Base-by-base conservation (phyloP, 2,113 vertebrate species). In the Proterorhinus semilunaris region DNA sequence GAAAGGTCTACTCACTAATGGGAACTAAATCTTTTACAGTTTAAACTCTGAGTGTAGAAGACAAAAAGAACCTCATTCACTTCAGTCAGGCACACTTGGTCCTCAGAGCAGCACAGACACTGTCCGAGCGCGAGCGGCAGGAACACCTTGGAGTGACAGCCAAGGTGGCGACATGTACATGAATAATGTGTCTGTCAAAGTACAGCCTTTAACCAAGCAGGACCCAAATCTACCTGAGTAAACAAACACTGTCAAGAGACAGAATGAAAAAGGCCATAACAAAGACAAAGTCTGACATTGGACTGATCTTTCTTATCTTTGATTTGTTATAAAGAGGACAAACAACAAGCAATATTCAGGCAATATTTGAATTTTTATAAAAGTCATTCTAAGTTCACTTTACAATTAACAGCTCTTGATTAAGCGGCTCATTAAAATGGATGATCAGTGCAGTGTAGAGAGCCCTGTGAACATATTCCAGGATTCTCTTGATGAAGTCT, bases 381-480 rank as follows among this genome's bases (percentile, higher is more conserved):
- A 11, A 50, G 10, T 16, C 4, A 44, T 5, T 50, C 47, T 73
- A 17, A 16, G 51, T 64, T 46, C 65, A 63, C 68, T 45, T 50
- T 2, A 72, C 4, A 1, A 55, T 68, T 68, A 73, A 54, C 17
- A 45, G 69, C 44, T n/a, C 2, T 13, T 36, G 58, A 67, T 73
- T 12, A 79, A 67, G n/a, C 49, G 52, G 7, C 53, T 75, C 61
- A 82, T 83, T 77, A 75, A 81, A 78, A 84, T 65, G 46, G 57
- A 69, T 79, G 73, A 79, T 73, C 73, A 71, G 12, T 64, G 66
- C 47, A 66, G 59, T 15, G 57, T 68, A 65, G 42, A 78, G 46
- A 61, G 21, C 6, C 12, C 54, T 69, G 5, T 67, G 61, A 71
- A 64, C 47, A 62, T 70, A 57, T 64, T 70, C 51, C 69, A 63